Percentiles rank a stretch among this genome's conserved stretches.
Evolutionary conservation across 1,140 invertebrate species (phyloP).

Genomic region (Scaptomyza graminum): DNA sequence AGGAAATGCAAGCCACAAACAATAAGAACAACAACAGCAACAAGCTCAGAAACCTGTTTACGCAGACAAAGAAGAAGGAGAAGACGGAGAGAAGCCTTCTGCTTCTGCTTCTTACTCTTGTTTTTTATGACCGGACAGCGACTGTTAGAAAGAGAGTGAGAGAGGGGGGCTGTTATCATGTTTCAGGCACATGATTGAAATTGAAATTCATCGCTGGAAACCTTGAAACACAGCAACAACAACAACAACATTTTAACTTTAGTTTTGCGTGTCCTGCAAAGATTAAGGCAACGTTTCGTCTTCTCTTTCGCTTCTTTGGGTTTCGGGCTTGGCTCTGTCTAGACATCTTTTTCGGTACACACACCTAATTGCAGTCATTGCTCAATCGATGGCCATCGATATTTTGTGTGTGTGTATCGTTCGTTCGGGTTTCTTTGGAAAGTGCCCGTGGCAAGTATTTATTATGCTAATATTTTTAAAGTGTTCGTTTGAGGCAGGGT

Average conservation of each 20-base stretch:
- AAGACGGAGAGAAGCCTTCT: conserved; percentile 30
- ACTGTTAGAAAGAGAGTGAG: conserved; percentile 24
- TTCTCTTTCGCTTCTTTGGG: conserved; percentile 5
- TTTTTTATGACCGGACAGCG: conserved; percentile 11
- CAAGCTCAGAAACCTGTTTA: conserved; percentile 56
- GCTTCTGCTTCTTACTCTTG: not conserved
- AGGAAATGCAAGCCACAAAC: conserved; percentile 68
- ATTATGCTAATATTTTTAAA: conserved; percentile 67
- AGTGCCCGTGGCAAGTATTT: conserved; percentile 45
- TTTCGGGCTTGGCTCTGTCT: conserved; percentile 53
- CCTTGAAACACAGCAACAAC: conserved; percentile 37
- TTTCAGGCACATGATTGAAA: conserved; percentile 78
- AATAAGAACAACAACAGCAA: not conserved
- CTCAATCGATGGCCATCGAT: conserved; percentile 61
- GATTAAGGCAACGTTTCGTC: conserved; percentile 49
- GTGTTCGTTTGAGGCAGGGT: conserved; percentile 23
- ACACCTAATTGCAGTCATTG: conserved; percentile 75
- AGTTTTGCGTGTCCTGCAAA: conserved; percentile 71
- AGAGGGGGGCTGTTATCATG: conserved; percentile 67
- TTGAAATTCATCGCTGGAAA: conserved; percentile 56
- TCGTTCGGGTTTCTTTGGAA: conserved; percentile 52
- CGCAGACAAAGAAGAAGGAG: conserved; percentile 13
- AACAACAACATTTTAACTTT: conserved; percentile 19
- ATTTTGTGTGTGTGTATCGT: not conserved
- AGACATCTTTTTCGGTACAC: conserved; percentile 48